Evolutionary conservation across 2,113 vertebrate genomes (phyloP).

Genomic region (Xenus cinereus): DNA sequence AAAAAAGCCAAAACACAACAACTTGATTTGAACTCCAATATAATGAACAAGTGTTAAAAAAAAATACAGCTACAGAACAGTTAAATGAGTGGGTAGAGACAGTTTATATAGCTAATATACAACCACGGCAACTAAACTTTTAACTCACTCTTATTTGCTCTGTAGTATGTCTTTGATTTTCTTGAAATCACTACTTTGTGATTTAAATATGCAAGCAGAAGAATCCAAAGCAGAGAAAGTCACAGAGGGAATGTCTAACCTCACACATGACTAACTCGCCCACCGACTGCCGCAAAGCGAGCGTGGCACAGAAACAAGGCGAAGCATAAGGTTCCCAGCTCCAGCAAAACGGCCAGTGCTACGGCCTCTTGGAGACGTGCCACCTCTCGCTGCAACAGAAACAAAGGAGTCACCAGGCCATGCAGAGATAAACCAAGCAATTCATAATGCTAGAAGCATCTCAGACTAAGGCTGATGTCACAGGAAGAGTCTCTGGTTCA

Average conservation of each 20-base stretch:
- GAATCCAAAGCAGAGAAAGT: background rate
- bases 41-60: background rate
- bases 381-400: background rate
- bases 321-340: background rate
- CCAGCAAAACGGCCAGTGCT: background rate
- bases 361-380: background rate
- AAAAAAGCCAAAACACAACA: background rate
- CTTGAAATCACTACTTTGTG: too few species aligned
- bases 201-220: background rate
- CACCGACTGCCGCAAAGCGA: background rate
- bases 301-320: background rate
- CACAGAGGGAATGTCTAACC: background rate
- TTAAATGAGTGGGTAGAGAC: background rate
- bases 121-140: background rate
- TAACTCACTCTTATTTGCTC: background rate
- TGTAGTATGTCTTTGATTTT: accelerated
- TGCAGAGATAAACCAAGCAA: background rate
- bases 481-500: background rate
- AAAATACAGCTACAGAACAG: background rate
- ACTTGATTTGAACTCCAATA: background rate
- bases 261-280: accelerated
- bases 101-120: accelerated
- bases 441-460: accelerated
- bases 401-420: background rate
- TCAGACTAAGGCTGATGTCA: background rate